phyloP scores from a whole-genome alignment of 2,888 invertebrate species.

The Cheilosia variabilis region DNA sequence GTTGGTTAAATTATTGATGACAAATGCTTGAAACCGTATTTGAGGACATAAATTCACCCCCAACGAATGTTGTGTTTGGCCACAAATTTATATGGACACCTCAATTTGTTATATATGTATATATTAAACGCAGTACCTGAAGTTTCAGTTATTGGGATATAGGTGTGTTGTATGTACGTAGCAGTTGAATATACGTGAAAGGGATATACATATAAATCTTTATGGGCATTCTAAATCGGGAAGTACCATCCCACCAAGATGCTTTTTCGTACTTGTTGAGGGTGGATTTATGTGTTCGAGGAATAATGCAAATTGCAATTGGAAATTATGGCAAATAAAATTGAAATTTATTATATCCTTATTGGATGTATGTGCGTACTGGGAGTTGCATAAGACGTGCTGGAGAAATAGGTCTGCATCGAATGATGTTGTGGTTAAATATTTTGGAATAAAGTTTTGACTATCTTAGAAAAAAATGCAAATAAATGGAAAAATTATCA shows the following conservation, averaged over 20 bases:
- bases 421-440: no score
- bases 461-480: no score
- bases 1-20: conserved; percentile 55
- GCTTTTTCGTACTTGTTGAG: conserved; percentile 58
- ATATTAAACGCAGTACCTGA: not conserved
- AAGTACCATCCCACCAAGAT: conserved; percentile 10
- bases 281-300: conserved; percentile 55
- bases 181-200: conserved; percentile 10
- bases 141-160: conserved; percentile 6
- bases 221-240: conserved; percentile 29
- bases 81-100: conserved; percentile 45
- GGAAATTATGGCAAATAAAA: conserved; percentile 61
- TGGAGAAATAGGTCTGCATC: no score
- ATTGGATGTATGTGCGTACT: conserved; percentile 13
- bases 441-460: no score
- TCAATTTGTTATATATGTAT: not conserved
- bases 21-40: conserved; percentile 57
- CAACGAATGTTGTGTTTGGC: conserved; percentile 19
- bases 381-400: no score
- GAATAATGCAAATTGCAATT: conserved; percentile 54
- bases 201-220: conserved; percentile 26
- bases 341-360: conserved; percentile 62
- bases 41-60: conserved; percentile 41
- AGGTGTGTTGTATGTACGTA: not conserved
- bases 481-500: no score